A percentile compares a stretch with the other conserved stretches of the same genome.
phyloP scores from a whole-genome alignment of 92 coral and sea anemone species.

The Siderastrea radians region DNA sequence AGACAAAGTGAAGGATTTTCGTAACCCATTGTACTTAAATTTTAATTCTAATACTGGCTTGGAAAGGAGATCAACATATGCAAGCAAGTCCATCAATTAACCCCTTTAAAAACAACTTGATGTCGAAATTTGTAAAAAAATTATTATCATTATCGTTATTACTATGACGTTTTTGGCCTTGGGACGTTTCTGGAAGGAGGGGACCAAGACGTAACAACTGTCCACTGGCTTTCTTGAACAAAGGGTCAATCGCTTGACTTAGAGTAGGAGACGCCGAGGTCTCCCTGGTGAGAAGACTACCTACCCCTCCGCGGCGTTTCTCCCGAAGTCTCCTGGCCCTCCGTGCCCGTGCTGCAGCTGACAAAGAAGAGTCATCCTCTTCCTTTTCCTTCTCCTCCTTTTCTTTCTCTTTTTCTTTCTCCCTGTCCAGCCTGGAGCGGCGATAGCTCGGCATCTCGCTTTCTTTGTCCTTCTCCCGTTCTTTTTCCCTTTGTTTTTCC shows the following conservation, averaged over 20 bases:
- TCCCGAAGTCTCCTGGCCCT: conserved; percentile 36
- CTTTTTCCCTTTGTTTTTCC: conserved; percentile 72
- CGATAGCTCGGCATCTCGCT: conserved; percentile 81
- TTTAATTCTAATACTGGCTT: too few species aligned
- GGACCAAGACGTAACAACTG: too few species aligned
- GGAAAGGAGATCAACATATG: too few species aligned
- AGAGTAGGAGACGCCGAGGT: neutral
- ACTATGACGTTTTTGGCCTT: too few species aligned
- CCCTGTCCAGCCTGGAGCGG: conserved; percentile 80
- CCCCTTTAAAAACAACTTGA: too few species aligned
- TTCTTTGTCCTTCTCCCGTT: conserved; percentile 71
- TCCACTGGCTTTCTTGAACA: too few species aligned
- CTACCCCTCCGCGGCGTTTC: conserved; percentile 47
- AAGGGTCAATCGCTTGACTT: too few species aligned
- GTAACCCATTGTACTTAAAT: too few species aligned
- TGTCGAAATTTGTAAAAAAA: too few species aligned
- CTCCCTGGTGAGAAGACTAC: neutral
- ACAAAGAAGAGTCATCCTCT: conserved; percentile 49
- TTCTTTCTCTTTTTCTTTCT: conserved; percentile 84
- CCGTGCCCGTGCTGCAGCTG: conserved; percentile 27
- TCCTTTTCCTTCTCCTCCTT: conserved; percentile 52
- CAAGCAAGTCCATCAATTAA: too few species aligned
- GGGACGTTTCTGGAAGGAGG: too few species aligned
- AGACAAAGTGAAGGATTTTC: neutral
- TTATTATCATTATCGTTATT: too few species aligned